A percentile compares a stretch with the other conserved stretches of the same genome.
Evolutionary conservation across 1,140 invertebrate species (phyloP).

Genomic region (Rhynchophorus ferrugineus): DNA sequence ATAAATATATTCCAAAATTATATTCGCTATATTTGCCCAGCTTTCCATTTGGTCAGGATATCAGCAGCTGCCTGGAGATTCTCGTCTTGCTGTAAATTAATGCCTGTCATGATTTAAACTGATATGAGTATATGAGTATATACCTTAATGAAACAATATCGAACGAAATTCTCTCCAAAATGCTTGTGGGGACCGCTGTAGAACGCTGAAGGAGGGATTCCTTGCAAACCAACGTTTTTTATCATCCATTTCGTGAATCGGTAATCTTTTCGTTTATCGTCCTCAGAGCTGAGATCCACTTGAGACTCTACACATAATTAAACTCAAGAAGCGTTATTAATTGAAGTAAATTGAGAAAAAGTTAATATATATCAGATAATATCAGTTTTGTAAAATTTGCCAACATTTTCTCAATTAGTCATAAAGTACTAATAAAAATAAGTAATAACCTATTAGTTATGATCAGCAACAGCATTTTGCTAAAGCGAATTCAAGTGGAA

Average conservation of each 20-base stretch:
- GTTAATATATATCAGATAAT: too few species aligned
- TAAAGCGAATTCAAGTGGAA: too few species aligned
- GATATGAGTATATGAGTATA: conserved; percentile 12
- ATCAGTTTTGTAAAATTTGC: too few species aligned
- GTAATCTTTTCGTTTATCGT: conserved; percentile 74
- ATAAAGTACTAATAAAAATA: too few species aligned
- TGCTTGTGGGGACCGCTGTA: conserved; percentile 76
- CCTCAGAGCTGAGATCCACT: conserved; percentile 58
- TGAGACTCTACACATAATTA: conserved; percentile 45
- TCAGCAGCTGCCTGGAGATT: conserved; percentile 62
- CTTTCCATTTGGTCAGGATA: conserved; percentile 55
- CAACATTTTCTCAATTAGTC: too few species aligned
- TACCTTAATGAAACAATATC: conserved; percentile 93
- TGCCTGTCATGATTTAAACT: conserved; percentile 4
- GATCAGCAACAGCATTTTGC: too few species aligned
- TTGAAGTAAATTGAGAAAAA: too few species aligned
- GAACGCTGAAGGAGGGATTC: conserved; percentile 92
- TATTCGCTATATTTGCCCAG: conserved; percentile 21
- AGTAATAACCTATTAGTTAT: too few species aligned
- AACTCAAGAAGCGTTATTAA: too few species aligned
- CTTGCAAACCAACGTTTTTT: conserved; percentile 85
- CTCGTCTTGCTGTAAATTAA: conserved; percentile 61
- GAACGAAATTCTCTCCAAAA: conserved; percentile 79
- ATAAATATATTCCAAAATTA: neutral
- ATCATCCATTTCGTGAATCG: conserved; percentile 93